Evolutionary conservation across 2,797 vertebrate genomes (phyloP), one percentile per base, ranked within the genome.

Genomic region (Amblyopsis hoosieri): DNA sequence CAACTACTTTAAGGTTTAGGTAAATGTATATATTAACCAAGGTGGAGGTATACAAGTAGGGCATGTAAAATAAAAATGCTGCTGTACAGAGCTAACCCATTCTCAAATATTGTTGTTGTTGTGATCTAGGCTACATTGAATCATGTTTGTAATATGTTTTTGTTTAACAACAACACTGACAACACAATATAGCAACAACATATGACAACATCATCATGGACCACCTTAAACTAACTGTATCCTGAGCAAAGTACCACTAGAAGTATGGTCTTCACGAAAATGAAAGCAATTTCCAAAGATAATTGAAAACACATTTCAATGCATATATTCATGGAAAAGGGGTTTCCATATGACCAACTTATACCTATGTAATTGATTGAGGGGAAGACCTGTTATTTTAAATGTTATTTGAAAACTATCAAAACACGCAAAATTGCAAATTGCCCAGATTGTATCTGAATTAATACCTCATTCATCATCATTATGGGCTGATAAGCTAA

Each of bases 381-480:
- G 97, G 96, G 96, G 95, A 94, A 96, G 97, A 99, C 97, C 97
- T 93, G 93, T 93, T 96, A 93, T 97, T 96, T 95, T 96, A 94
- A 98, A 96, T 96, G 97, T 96, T 98, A 98, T 99, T 99, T 98
- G 94, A 98, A 94, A 98, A 96, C 94, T 94, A 98, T 98, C 95
- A 98, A 96, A 99, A 98, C 93, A 92, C 94, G 93, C 95, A 95
- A 96, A 98, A 96, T 95, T 97, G 96, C 96, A 99, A 99, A 99
- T 98, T 97, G 95, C 94, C 95, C 95, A 96, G 95, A 97, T 99
- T 99, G 97, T 98, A 97, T 97, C 93, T 96, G 96, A 97, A 98
- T 98, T 98, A 99, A 98, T 98, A 96, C 94, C 95, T 93, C 96
- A 98, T 99, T 99, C 97, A 98, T 99, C 98, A 99, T 99, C 96